phyloP scores from a whole-genome alignment of 2,113 vertebrate genomes.

The Clarias magur region DNA sequence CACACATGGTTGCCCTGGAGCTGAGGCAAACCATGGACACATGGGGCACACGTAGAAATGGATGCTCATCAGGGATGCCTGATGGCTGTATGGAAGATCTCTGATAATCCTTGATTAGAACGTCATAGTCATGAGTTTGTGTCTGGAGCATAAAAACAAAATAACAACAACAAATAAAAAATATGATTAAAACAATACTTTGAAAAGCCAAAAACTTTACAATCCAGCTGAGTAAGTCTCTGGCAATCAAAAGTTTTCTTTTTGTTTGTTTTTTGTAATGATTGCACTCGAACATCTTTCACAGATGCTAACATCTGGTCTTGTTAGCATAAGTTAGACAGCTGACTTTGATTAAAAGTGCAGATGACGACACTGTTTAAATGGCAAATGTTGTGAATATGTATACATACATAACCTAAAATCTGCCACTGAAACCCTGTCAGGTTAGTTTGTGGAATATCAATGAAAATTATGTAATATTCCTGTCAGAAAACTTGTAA shows the following conservation, averaged over 20 bases:
- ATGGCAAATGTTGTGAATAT: not conserved
- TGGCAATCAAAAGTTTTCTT: not conserved
- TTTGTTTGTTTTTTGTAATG: not conserved
- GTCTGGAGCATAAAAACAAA: not conserved
- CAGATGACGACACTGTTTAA: not conserved
- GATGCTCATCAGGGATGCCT: not conserved
- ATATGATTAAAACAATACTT: not conserved
- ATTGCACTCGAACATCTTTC: not conserved
- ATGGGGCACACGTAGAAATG: not conserved
- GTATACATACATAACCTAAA: not conserved
- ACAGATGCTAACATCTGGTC: not conserved
- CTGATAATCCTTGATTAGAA: not conserved
- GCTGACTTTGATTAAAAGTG: not conserved
- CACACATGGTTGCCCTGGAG: slow-evolving; percentile 51
- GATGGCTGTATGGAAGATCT: not conserved
- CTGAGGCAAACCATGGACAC: not conserved
- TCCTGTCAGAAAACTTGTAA: not conserved
- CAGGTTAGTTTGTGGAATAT: not conserved
- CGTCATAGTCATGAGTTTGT: not conserved
- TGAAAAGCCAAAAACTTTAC: not conserved
- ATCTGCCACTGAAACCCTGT: too few relatives aligned
- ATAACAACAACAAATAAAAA: not conserved
- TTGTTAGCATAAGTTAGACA: not conserved
- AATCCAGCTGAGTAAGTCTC: not conserved
- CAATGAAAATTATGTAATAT: not conserved